Evolutionary conservation across 1,140 invertebrate species (phyloP), one percentile per base, ranked within the genome.

Genomic region (Conus ventricosus): DNA sequence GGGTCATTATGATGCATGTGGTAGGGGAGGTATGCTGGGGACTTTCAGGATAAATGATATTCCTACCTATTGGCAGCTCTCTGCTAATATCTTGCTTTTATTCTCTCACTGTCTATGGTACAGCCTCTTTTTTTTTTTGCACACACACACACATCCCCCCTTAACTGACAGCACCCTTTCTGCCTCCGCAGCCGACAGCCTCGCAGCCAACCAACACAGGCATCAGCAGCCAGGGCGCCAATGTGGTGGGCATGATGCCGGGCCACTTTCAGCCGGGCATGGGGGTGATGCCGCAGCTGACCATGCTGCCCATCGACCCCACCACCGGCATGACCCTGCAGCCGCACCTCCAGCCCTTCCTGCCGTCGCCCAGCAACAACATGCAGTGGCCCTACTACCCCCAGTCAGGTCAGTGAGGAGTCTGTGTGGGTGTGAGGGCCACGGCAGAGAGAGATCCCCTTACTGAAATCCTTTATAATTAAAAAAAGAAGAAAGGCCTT

Each of bases 371-470:
- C 51, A 27, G 53, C 20, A 54, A 53, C 85, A 91, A 88, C 85
- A 89, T 91, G 60, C 89, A 92, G 75, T 93, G 92, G 92, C 91
- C 91, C n/a, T 93, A 91, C 78, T 93, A 92, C 85, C 88, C 91
- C n/a, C 92, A 93, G 83, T 87, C 92, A 87, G 92, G 92, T 93
- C 71, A 57, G 88, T 86, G 57, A 4, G 13, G 53, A 85, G 53
- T 55, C 15, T 55, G 81, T 83, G 81, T 55, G 15, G 5, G 82
- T 84, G 82, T 39, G 82, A 27, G 23, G 1, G 57, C 6, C 8
- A 13, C 5, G 51, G 15, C 5, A 20, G 81, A 17, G 53, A 17
- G 81, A 23, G 76, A n/a, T 17, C 20, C 20, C 11, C 60, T 20
- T 20, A 67, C 13, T 13, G 4, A 67, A 23, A 67, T 13, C 60